Percentiles rank a stretch among this genome's conserved stretches.
Evolutionary conservation across 1,140 invertebrate species (phyloP).

Genomic region (Marisa cornuarietis): DNA sequence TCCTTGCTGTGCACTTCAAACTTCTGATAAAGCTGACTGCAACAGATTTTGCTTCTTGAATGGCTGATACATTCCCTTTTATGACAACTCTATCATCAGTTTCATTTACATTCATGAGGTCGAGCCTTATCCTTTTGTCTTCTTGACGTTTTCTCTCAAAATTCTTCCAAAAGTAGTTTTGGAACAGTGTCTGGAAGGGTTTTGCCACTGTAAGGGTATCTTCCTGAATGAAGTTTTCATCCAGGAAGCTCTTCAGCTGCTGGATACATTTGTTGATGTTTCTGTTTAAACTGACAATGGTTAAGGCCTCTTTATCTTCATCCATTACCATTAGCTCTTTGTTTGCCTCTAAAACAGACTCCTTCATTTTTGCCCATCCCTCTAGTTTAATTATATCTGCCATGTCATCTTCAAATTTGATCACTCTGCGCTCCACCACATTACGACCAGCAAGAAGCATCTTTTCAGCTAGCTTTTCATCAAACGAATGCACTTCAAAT

Average conservation of each 20-base stretch:
- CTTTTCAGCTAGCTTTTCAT: slow-evolving; percentile 1
- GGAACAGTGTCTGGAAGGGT: background rate
- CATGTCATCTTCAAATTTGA: slow-evolving; percentile 3
- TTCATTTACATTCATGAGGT: background rate
- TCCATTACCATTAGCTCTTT: slow-evolving; percentile 11
- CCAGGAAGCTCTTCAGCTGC: background rate
- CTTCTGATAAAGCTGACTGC: background rate
- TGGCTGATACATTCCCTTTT: background rate
- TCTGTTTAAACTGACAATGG: background rate
- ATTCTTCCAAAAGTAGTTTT: background rate
- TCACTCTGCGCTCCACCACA: slow-evolving; percentile 4
- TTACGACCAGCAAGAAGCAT: background rate
- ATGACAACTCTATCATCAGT: background rate
- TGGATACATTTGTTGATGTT: background rate
- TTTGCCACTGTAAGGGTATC: background rate
- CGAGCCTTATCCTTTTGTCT: no score
- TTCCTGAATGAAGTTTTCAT: background rate
- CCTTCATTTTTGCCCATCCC: background rate
- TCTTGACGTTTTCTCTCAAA: no score
- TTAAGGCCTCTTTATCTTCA: background rate
- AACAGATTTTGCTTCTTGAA: background rate
- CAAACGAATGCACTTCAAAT: slow-evolving; percentile 8
- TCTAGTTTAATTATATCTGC: background rate
- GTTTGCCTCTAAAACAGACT: background rate
- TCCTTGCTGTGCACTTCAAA: background rate